A percentile compares a stretch with the other conserved stretches of the same genome.
phyloP scores from a whole-genome alignment of 2,888 invertebrate species.

The Panzeria rudis region DNA sequence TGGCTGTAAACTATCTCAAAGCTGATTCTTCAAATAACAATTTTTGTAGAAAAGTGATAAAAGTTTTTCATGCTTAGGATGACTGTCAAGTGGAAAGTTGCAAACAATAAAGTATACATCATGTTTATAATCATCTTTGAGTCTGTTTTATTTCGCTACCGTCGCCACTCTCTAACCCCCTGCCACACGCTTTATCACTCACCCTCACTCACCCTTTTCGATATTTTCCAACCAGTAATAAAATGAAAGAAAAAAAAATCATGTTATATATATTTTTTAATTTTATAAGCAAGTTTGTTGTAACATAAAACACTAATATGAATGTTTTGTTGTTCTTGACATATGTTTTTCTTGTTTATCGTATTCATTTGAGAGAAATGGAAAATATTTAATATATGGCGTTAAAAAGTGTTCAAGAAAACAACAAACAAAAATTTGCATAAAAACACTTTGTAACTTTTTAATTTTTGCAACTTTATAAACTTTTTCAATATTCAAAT shows the following conservation, averaged over 20 bases:
- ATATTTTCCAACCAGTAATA: conserved; percentile 11
- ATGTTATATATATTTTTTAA: conserved; percentile 54
- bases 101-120: conserved; percentile 58
- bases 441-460: conserved; percentile 52
- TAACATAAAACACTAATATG: conserved; percentile 9
- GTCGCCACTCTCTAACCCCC: background rate
- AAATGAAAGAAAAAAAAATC: conserved; percentile 42
- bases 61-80: conserved; percentile 29
- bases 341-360: conserved; percentile 33
- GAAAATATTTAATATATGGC: conserved; percentile 44
- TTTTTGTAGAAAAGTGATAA: background rate
- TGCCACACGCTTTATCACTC: background rate
- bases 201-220: background rate
- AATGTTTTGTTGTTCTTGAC: conserved; percentile 43
- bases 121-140: conserved; percentile 44
- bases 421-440: conserved; percentile 53
- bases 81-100: conserved; percentile 62
- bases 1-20: conserved; percentile 61
- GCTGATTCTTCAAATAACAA: conserved; percentile 22
- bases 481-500: conserved; percentile 70
- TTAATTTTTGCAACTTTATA: conserved; percentile 29
- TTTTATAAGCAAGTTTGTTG: conserved; percentile 57
- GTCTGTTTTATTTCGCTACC: background rate
- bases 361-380: background rate
- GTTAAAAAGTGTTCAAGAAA: conserved; percentile 29